These are phyloP conservation scores for Petaurus breviceps DNA, from an alignment of 2,113 vertebrate genomes.

Conservation along the genomic window DNA sequence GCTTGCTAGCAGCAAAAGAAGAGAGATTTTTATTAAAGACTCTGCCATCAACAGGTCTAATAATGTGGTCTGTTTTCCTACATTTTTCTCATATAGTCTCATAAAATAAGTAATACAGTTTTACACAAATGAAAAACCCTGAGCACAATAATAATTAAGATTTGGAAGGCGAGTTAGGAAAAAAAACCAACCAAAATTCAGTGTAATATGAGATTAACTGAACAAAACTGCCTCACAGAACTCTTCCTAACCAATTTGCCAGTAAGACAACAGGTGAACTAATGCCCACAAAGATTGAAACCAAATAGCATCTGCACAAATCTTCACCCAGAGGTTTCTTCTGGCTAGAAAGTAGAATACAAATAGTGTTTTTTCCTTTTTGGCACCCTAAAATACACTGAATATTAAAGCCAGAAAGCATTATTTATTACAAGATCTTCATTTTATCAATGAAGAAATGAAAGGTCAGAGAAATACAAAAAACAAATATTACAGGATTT, in stretches of 20 bases:
- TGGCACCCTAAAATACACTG: not conserved
- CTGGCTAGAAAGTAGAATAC: not conserved
- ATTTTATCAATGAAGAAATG: not conserved
- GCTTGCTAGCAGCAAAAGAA: not conserved
- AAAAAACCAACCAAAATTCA: conserved; percentile 67
- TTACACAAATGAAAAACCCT: conserved; percentile 46
- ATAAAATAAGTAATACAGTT: conserved; percentile 55
- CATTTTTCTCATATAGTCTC: conserved; percentile 54
- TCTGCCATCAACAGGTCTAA: not conserved
- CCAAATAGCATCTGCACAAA: not conserved
- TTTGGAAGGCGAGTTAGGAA: conserved; percentile 18
- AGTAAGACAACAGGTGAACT: not conserved
- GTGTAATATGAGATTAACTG: conserved; percentile 55
- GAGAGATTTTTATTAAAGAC: not conserved
- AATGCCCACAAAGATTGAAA: not conserved
- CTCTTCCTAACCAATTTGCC: conserved; percentile 34
- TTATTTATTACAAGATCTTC: not conserved
- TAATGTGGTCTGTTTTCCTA: conserved; percentile 26
- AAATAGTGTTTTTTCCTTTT: not conserved
- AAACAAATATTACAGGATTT: not conserved
- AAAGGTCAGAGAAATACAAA: not conserved
- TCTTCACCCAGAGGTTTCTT: not conserved
- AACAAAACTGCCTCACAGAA: conserved; percentile 16
- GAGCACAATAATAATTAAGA: conserved; percentile 63
- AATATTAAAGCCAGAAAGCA: not conserved